Conservation (phyloP, 2,113 vertebrate species). For the Philantomba maxwellii region DNA sequence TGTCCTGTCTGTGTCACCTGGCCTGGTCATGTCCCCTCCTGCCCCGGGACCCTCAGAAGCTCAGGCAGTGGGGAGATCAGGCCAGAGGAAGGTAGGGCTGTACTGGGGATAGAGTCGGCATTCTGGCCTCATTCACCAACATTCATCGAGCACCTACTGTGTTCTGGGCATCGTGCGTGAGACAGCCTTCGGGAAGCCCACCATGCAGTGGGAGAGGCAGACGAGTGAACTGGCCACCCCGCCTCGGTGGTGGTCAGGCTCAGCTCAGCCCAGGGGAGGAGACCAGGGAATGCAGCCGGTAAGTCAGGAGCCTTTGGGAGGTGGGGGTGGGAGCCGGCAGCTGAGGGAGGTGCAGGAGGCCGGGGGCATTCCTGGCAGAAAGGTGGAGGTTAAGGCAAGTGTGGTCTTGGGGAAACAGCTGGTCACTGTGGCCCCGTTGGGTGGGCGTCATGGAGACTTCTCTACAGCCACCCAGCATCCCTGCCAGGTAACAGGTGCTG, state of each 20-base stretch:
- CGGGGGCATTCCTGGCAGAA: background rate
- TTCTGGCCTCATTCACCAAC: background rate
- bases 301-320: background rate
- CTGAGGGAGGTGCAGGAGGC: background rate
- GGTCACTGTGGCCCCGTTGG: background rate
- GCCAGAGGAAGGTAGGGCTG: background rate
- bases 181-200: background rate
- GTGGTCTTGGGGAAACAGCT: background rate
- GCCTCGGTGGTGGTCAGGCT: fast-evolving
- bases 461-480: background rate
- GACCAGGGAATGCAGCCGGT: no score
- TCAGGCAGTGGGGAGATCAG: background rate
- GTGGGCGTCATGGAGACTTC: background rate
- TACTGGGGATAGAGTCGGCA: background rate
- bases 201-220: fast-evolving
- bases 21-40: background rate
- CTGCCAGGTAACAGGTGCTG: background rate
- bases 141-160: background rate
- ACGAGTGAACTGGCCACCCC: background rate
- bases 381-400: fast-evolving
- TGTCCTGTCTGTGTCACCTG: background rate
- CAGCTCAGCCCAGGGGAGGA: no score
- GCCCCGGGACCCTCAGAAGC: background rate
- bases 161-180: background rate
- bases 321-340: background rate